Conservation (phyloP, 2,888 invertebrate genomes). For the Harmothoe impar region DNA sequence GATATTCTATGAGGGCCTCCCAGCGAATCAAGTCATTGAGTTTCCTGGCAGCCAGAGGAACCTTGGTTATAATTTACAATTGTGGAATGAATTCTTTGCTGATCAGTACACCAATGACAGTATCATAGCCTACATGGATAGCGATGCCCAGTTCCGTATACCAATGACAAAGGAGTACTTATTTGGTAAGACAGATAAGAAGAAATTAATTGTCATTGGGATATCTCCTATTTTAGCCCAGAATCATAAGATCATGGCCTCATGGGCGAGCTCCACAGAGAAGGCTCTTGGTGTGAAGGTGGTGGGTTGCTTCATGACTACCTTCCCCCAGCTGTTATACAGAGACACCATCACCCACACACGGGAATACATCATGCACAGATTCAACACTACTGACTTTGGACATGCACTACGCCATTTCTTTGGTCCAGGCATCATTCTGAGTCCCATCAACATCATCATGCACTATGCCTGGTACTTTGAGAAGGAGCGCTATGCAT, state of each 20-base stretch:
- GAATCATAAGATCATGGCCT: no score
- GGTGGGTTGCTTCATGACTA: neutral
- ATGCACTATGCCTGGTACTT: constrained; percentile 11
- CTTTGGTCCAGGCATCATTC: no score
- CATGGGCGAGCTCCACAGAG: neutral
- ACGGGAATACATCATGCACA: neutral
- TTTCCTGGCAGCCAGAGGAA: neutral
- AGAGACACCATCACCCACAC: neutral
- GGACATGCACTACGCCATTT: no score
- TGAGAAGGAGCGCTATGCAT: neutral
- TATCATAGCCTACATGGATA: neutral
- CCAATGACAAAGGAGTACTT: neutral
- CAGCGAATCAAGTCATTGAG: neutral
- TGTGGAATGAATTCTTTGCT: neutral
- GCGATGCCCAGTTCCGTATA: neutral
- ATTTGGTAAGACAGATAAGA: neutral
- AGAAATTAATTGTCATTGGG: no score
- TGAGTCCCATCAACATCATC: neutral
- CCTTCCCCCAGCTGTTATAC: neutral
- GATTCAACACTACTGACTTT: neutral
- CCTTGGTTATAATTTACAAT: neutral
- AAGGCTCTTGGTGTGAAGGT: neutral
- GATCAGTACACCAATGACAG: neutral
- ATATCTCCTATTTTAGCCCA: no score
- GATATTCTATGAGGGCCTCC: neutral